phyloP scores from a whole-genome alignment of 1,140 invertebrate species.

The Micrasema minimum region DNA sequence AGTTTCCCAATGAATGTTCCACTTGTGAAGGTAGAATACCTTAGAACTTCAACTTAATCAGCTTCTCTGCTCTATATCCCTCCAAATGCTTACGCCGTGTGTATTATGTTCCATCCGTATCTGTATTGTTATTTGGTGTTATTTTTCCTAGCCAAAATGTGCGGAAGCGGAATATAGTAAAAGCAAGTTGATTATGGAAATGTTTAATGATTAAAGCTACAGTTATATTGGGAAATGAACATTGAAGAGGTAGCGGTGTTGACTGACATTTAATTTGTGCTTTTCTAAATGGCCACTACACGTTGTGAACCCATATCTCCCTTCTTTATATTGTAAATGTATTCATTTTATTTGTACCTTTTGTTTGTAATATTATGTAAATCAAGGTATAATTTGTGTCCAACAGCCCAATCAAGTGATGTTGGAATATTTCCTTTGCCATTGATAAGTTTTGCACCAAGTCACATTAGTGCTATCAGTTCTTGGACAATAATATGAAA shows the following conservation, averaged over 20 bases:
- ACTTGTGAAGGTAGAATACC: conserved; percentile 13
- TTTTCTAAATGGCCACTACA: conserved; percentile 47
- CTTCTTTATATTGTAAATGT: conserved; percentile 26
- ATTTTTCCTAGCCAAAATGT: background rate
- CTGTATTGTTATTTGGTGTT: conserved; percentile 22
- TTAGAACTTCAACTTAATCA: conserved; percentile 27
- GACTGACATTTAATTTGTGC: conserved; percentile 51
- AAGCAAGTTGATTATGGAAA: conserved; percentile 20
- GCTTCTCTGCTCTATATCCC: conserved; percentile 23
- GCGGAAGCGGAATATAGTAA: conserved; percentile 15
- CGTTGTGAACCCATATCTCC: conserved; percentile 46
- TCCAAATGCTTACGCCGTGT: conserved; percentile 24
- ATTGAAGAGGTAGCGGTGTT: conserved; percentile 42
- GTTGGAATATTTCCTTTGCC: conserved; percentile 20
- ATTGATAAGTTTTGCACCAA: conserved; percentile 10
- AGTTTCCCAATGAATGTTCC: conserved; percentile 21
- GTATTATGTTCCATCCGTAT: conserved; percentile 8
- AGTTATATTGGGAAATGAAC: conserved; percentile 34
- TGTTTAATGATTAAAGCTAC: conserved; percentile 6
- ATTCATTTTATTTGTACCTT: conserved; percentile 10
- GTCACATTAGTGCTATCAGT: too few species aligned
- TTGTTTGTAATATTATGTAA: background rate
- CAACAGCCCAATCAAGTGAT: conserved; percentile 28
- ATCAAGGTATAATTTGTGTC: conserved; percentile 31
- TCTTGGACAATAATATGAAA: too few species aligned